Evolutionary conservation across 2,113 vertebrate species (phyloP).

Genomic region (Pagrus major): DNA sequence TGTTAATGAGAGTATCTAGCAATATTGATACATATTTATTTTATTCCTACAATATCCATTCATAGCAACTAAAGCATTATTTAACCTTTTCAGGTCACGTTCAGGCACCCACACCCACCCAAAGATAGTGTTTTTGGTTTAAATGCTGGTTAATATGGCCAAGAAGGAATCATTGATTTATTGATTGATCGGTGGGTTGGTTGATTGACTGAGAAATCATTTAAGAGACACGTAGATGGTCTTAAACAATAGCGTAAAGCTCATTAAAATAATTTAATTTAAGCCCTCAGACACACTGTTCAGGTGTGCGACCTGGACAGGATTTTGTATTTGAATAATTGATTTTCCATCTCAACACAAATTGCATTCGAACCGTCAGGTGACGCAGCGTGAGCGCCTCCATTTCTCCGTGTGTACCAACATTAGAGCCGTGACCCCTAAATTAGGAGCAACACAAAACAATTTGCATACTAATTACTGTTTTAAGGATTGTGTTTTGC

Average conservation of each 20-base stretch:
- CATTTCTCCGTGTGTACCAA: slow-evolving; percentile 36
- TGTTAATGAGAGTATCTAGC: background rate
- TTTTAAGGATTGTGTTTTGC: slow-evolving; percentile 52
- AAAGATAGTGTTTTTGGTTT: background rate
- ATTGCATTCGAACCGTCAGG: slow-evolving; percentile 35
- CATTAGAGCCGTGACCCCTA: slow-evolving; percentile 42
- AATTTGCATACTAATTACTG: slow-evolving; percentile 77
- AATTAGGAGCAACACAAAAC: slow-evolving; percentile 64
- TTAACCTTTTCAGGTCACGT: background rate
- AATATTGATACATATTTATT: background rate
- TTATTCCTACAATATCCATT: background rate
- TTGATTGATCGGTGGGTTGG: background rate
- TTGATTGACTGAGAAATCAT: slow-evolving; percentile 23
- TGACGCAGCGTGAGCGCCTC: slow-evolving; percentile 24
- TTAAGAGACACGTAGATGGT: slow-evolving; percentile 18
- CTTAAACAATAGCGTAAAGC: slow-evolving; percentile 36
- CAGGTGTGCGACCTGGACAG: slow-evolving; percentile 44
- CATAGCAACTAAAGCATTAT: background rate
- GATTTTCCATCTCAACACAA: slow-evolving; percentile 60
- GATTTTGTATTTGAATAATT: slow-evolving; percentile 53
- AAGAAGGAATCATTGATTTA: background rate
- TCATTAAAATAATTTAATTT: slow-evolving; percentile 49
- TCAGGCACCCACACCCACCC: background rate
- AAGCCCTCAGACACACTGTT: slow-evolving; percentile 14
- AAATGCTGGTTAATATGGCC: background rate